Conservation (phyloP, 1,140 invertebrate genomes). For the Hyphantria cunea region DNA sequence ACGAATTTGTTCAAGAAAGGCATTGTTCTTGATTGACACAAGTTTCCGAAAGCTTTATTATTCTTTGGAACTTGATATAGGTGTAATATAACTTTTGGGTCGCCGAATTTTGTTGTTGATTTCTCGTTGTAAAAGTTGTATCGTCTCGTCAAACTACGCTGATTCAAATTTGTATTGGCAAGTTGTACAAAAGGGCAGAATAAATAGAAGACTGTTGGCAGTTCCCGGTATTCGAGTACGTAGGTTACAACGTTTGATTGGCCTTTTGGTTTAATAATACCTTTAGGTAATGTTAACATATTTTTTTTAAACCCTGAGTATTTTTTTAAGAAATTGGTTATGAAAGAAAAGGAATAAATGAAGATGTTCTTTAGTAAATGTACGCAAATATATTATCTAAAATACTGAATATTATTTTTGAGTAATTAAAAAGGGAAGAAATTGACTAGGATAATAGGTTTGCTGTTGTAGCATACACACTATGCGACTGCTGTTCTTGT, state of each 20-base stretch:
- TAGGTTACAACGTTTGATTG: background rate
- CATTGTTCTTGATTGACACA: conserved; percentile 34
- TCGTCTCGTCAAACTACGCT: conserved; percentile 18
- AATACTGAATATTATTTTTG: too few species aligned
- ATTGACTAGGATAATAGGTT: too few species aligned
- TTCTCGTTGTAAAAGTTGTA: conserved; percentile 37
- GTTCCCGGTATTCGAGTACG: conserved; percentile 15
- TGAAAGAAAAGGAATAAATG: too few species aligned
- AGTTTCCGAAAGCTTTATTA: conserved; percentile 31
- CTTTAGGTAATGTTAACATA: background rate
- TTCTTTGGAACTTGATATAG: conserved; percentile 34
- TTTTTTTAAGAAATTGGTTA: background rate
- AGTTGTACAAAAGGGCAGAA: conserved; percentile 8
- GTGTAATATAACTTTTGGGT: conserved; percentile 48
- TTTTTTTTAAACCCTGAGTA: background rate
- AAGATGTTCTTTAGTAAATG: too few species aligned
- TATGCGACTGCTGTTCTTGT: too few species aligned
- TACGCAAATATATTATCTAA: too few species aligned
- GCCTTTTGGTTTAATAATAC: conserved; percentile 11
- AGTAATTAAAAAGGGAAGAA: too few species aligned
- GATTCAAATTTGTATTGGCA: conserved; percentile 30
- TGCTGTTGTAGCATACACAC: too few species aligned
- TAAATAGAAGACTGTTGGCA: conserved; percentile 11
- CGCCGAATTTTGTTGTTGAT: conserved; percentile 27
- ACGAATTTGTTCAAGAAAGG: conserved; percentile 6